phyloP scores from a whole-genome alignment of 2,797 vertebrate species.

The Fundulus diaphanus region DNA sequence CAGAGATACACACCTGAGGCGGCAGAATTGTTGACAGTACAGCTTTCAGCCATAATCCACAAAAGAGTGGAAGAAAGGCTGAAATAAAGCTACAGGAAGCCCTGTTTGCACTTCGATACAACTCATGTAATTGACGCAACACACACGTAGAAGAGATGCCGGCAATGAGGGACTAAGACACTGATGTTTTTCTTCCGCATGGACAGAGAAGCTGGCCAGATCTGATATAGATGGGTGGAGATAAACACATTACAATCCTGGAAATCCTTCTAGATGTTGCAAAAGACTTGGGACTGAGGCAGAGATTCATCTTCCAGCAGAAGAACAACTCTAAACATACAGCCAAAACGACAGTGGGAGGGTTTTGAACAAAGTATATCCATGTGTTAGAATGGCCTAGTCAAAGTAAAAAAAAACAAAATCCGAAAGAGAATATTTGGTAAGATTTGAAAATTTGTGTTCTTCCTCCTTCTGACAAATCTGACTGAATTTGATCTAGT shows the following conservation, averaged over 20 bases:
- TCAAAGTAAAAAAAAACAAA: constrained; percentile 1
- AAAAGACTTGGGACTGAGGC: background rate
- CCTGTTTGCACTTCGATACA: too few relatives aligned
- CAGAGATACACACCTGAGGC: too few relatives aligned
- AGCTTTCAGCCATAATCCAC: background rate
- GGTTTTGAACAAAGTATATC: too few relatives aligned
- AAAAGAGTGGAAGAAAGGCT: background rate
- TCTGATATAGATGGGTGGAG: too few relatives aligned
- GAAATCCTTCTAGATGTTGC: too few relatives aligned
- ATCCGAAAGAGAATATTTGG: background rate
- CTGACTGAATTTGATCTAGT: background rate
- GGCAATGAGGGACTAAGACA: too few relatives aligned
- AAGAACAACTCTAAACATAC: too few relatives aligned
- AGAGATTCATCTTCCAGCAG: too few relatives aligned
- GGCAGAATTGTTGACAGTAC: background rate
- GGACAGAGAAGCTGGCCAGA: too few relatives aligned
- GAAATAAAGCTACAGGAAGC: background rate
- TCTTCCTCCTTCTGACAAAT: background rate
- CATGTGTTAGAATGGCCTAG: background rate
- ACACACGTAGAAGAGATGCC: background rate
- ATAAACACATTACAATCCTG: too few relatives aligned
- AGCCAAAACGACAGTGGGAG: too few relatives aligned
- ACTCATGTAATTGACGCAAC: background rate
- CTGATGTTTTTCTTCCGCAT: too few relatives aligned
- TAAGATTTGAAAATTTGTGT: background rate